Evolutionary conservation across 1,140 invertebrate species (phyloP).

Genomic region (Linepithema humile): DNA sequence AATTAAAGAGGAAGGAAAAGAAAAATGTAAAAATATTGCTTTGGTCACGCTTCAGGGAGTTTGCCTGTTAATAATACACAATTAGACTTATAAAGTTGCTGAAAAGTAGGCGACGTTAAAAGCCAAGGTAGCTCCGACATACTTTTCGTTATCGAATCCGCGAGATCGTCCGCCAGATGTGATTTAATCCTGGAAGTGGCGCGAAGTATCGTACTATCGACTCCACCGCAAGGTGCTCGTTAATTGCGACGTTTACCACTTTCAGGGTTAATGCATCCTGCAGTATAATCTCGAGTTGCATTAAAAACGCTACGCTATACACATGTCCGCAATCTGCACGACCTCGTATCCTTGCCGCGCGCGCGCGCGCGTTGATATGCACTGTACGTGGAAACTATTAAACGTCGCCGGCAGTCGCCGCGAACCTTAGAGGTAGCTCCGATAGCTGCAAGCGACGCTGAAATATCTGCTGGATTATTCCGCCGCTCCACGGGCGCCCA

Average conservation of each 20-base stretch:
- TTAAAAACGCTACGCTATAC: constrained; percentile 3
- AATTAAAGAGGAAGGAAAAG: background rate
- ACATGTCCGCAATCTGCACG: background rate
- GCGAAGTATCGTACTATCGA: background rate
- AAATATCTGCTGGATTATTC: constrained; percentile 52
- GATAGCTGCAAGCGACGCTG: constrained; percentile 38
- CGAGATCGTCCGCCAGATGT: constrained; percentile 13
- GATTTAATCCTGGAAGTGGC: constrained; percentile 12
- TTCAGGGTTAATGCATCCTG: constrained; percentile 21
- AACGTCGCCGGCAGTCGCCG: constrained; percentile 1
- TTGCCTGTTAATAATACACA: constrained; percentile 12
- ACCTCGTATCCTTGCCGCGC: background rate
- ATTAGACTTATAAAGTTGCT: constrained; percentile 34
- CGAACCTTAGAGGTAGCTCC: background rate
- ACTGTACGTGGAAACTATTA: background rate
- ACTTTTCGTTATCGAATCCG: constrained; percentile 37
- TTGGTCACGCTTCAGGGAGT: background rate
- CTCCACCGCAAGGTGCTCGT: background rate
- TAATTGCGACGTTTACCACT: constrained; percentile 12
- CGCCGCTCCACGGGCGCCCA: constrained; percentile 3
- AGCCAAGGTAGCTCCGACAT: constrained; percentile 21
- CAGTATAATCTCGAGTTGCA: constrained; percentile 5
- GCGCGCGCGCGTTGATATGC: background rate
- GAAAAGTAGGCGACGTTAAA: background rate
- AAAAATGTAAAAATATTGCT: background rate